These are phyloP conservation scores for Piaya cayana DNA, from an alignment of 2,113 vertebrate species.

Conservation along the genomic window DNA sequence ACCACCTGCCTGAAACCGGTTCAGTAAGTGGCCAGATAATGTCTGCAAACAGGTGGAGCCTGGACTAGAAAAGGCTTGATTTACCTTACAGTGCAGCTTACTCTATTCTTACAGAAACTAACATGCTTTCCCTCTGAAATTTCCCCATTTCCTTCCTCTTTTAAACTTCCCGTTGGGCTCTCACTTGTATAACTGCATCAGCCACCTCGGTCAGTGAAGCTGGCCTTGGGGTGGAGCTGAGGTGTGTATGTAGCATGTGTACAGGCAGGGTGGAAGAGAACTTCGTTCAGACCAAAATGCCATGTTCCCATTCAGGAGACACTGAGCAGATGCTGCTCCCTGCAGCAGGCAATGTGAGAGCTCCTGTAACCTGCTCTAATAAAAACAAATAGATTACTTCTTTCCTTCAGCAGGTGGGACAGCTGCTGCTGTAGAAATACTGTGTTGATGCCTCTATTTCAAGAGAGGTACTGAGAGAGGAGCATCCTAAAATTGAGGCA, in stretches of 20 bases:
- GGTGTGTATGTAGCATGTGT: rapidly evolving
- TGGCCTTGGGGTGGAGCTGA: not conserved
- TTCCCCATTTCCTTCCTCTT: conserved; percentile 12
- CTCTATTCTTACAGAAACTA: not conserved
- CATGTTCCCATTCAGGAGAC: not conserved
- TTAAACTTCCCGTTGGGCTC: not conserved
- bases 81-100: not conserved
- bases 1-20: not conserved
- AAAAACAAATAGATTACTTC: too few relatives aligned
- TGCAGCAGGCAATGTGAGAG: not conserved
- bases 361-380: not conserved
- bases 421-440: not conserved
- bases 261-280: not conserved
- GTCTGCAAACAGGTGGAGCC: not conserved
- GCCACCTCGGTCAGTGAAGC: not conserved
- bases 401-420: not conserved
- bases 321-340: not conserved
- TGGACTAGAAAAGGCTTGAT: not conserved
- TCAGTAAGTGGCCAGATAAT: not conserved
- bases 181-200: not conserved
- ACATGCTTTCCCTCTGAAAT: not conserved
- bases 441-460: not conserved
- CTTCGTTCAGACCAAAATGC: not conserved
- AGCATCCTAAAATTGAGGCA: not conserved
- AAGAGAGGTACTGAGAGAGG: not conserved